Percentiles rank a stretch among this genome's conserved stretches.
Conservation (phyloP, 2,888 invertebrate genomes). For the Terebella lapidaria region DNA sequence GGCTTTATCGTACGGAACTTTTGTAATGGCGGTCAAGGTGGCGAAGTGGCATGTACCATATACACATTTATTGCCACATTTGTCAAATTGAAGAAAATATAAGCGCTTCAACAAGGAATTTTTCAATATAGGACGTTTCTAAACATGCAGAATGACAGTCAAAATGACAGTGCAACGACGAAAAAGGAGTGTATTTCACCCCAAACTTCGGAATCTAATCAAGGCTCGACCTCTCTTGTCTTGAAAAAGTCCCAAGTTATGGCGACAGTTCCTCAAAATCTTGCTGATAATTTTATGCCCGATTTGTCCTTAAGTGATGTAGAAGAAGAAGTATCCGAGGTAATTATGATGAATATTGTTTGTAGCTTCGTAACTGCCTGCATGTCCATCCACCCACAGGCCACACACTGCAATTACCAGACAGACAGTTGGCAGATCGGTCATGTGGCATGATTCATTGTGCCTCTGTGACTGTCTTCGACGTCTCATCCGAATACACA, state of each 20-base stretch:
- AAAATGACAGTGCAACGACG: conserved; percentile 30
- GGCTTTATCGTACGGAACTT: conserved; percentile 36
- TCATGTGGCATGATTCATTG: too few relatives aligned
- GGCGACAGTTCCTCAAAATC: conserved; percentile 11
- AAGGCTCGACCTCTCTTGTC: conserved; percentile 28
- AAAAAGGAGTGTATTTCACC: conserved; percentile 35
- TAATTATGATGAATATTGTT: conserved; percentile 56
- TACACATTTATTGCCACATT: neutral
- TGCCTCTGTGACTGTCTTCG: too few relatives aligned
- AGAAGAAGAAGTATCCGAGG: conserved; percentile 95
- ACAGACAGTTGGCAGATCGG: too few relatives aligned
- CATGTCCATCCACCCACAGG: too few relatives aligned
- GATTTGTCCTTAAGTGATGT: conserved; percentile 93
- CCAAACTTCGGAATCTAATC: conserved; percentile 40
- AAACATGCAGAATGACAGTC: conserved; percentile 80
- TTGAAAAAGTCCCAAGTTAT: conserved; percentile 19
- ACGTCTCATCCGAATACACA: too few relatives aligned
- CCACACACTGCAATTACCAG: too few relatives aligned
- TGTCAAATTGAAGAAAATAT: neutral
- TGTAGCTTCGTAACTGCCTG: too few relatives aligned
- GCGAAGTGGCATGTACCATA: conserved; percentile 17
- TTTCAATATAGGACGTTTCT: conserved; percentile 6
- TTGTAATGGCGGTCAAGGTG: conserved; percentile 52
- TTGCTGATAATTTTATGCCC: conserved; percentile 70
- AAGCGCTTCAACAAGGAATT: too few relatives aligned